These are phyloP conservation scores for Agelastica alni DNA, from an alignment of 2,888 invertebrate genomes.

Conservation along the genomic window DNA sequence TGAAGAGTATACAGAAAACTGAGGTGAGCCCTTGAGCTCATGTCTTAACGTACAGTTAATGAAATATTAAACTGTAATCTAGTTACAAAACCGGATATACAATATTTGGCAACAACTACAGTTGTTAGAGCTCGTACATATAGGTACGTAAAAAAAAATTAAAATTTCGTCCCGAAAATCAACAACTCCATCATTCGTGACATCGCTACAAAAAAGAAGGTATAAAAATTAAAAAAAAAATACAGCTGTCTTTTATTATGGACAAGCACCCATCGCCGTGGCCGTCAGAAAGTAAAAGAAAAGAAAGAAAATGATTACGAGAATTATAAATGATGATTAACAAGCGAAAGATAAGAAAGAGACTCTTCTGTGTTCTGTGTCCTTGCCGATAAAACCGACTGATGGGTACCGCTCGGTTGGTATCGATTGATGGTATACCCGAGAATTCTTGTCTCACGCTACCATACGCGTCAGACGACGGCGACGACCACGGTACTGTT, in stretches of 20 bases:
- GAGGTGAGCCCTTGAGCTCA: no score
- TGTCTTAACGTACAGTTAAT: no score
- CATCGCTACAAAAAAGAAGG: slow-evolving; percentile 2
- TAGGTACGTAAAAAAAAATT: no score
- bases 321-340: slow-evolving; percentile 53
- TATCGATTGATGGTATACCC: slow-evolving; percentile 32
- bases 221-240: slow-evolving; percentile 1
- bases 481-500: slow-evolving; percentile 45
- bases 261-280: slow-evolving; percentile 7
- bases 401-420: background rate
- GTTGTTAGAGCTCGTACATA: no score
- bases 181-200: slow-evolving; percentile 10
- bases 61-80: no score
- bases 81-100: no score
- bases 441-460: slow-evolving; percentile 53
- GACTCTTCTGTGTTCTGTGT: slow-evolving; percentile 28
- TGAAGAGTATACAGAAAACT: no score
- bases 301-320: slow-evolving; percentile 43
- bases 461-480: slow-evolving; percentile 45
- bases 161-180: slow-evolving; percentile 8
- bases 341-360: slow-evolving; percentile 44
- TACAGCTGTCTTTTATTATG: slow-evolving; percentile 7
- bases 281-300: slow-evolving; percentile 9
- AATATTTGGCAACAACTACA: no score
- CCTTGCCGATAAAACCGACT: slow-evolving; percentile 35